phyloP scores from a whole-genome alignment of 2,797 vertebrate species.

The Syngnathus acus region DNA sequence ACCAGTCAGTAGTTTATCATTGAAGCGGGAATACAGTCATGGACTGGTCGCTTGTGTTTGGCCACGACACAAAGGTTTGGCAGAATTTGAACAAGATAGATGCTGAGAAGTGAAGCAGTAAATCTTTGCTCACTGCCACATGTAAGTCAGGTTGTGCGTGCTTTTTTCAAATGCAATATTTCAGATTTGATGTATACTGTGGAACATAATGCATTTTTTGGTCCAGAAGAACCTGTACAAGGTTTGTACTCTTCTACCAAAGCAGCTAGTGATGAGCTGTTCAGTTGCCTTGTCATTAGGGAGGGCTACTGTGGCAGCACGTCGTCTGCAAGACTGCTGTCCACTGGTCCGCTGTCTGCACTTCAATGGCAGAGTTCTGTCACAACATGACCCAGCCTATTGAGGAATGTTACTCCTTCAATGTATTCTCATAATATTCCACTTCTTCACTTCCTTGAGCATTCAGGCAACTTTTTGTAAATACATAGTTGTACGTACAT shows the following conservation, averaged over 20 bases:
- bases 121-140: background rate
- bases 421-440: conserved; percentile 5
- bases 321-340: conserved; percentile 19
- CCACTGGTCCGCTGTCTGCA: conserved; percentile 20
- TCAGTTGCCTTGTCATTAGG: conserved; percentile 32
- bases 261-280: conserved; percentile 23
- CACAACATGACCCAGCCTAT: conserved; percentile 52
- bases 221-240: conserved; percentile 15
- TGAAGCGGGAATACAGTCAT: background rate
- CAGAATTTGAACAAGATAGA: background rate
- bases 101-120: background rate
- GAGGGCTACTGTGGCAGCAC: conserved; percentile 2
- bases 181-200: background rate
- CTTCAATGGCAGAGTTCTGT: conserved; percentile 37
- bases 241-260: conserved; percentile 12
- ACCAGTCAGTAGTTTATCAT: background rate
- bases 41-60: background rate
- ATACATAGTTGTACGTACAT: too few species aligned
- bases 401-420: conserved; percentile 50
- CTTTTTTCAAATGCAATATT: conserved; percentile 26
- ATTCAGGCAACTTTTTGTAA: too few species aligned
- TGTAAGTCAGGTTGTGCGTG: conserved; percentile 13
- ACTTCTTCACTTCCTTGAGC: conserved; percentile 8
- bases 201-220: background rate
- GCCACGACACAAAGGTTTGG: background rate